Evolutionary conservation across 2,113 vertebrate species (phyloP), one percentile per base, ranked within the genome.

Genomic region (Larimichthys polyactis): DNA sequence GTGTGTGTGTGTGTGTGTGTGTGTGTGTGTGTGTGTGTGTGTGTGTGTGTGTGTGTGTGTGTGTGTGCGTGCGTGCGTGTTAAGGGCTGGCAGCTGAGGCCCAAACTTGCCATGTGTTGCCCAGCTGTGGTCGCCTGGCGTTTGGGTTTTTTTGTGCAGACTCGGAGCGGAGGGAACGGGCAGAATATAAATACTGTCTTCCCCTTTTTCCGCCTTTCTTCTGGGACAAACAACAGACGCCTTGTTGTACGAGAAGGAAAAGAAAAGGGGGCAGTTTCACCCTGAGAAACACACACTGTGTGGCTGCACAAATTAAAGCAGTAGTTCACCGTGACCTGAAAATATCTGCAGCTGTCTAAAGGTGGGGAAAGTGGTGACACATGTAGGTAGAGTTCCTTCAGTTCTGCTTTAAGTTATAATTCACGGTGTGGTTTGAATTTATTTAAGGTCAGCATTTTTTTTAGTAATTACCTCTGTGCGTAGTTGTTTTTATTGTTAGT

Each of bases 81-180:
- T 55, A 10, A 5, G 0, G 72, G 66, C 43, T 81, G 88, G 78
- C 90, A 90, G 83, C 71, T 64, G 79, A 75, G 62, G 75, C 82
- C 82, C 46, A 69, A 69, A 19, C 59, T 20, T 63, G 84, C 88
- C 91, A 94, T 93, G 89, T 93, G 92, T 84, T 82, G 49, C 48
- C 92, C 93, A 94, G 93, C 93, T 94, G 93, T 88, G 89, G 86
- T 82, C 48, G 55, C 81, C 81, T 67, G 72, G 81, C 17, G 67
- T 59, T 76, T 46, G 36, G 36, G 36, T 40, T 40, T 40, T 40
- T 46, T 29, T 82, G 36, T 51, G 66, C 66, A 85, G 86, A 73
- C 68, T 79, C 22, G 17, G 1, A 66, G 75, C 54, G 5, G 6
- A 59, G 60, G 29, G 54, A 86, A 51, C 2, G 7, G 57, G 68